Conservation (phyloP, 2,888 invertebrate species). For the Argyra leucocephala region DNA sequence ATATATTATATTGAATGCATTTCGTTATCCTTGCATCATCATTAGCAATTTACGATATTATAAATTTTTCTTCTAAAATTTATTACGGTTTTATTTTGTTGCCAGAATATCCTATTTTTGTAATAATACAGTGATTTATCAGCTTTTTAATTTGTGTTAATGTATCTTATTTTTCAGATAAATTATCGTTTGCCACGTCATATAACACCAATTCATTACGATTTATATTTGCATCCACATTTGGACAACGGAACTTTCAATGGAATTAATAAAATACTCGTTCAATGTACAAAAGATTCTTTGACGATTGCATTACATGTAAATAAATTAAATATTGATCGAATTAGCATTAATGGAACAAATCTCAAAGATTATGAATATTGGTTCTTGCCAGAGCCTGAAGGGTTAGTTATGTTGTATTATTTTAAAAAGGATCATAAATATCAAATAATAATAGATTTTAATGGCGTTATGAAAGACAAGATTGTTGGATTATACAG, state of each 20-base stretch:
- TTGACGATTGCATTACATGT: constrained; percentile 52
- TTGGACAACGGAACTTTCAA: constrained; percentile 48
- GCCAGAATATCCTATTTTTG: no score
- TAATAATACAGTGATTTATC: no score
- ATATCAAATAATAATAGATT: constrained; percentile 43
- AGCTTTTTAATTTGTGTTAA: no score
- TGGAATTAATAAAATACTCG: constrained; percentile 49
- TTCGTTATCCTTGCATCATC: no score
- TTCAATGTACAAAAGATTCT: constrained; percentile 44
- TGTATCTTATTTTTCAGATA: constrained; percentile 22
- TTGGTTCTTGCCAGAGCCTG: constrained; percentile 29
- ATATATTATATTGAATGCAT: no score
- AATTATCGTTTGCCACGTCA: constrained; percentile 49
- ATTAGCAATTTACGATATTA: no score
- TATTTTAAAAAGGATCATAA: background rate
- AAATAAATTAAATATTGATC: constrained; percentile 47
- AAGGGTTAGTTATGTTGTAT: constrained; percentile 33
- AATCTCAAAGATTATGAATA: background rate
- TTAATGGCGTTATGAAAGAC: constrained; percentile 54
- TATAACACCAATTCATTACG: constrained; percentile 56
- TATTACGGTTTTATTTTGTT: no score
- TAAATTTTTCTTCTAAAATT: no score
- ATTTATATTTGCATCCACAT: constrained; percentile 57
- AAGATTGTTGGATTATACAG: constrained; percentile 66
- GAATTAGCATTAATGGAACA: constrained; percentile 27